phyloP scores from a whole-genome alignment of 2,113 vertebrate species.

The Actenoides lindsayi region DNA sequence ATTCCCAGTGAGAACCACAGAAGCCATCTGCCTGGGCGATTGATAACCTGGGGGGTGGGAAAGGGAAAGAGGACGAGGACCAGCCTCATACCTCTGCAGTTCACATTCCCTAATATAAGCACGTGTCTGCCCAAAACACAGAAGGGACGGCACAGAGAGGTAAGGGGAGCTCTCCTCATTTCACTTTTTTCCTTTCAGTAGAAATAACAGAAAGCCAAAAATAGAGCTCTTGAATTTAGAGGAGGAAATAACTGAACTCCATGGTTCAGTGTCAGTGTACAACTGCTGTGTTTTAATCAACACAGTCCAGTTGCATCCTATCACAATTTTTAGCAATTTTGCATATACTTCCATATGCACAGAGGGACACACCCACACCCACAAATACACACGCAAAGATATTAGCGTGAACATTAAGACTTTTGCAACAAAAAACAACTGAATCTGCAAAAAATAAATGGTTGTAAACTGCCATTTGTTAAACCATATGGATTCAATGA shows the following conservation, averaged over 20 bases:
- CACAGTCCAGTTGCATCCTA: not conserved
- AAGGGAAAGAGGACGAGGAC: accelerated
- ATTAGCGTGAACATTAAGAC: constrained; percentile 31
- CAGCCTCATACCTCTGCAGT: not conserved
- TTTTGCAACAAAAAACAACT: constrained; percentile 52
- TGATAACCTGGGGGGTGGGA: not conserved
- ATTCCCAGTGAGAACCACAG: not conserved
- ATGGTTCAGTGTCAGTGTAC: accelerated
- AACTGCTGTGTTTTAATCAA: not conserved
- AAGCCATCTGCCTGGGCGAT: not conserved
- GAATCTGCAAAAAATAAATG: constrained; percentile 44
- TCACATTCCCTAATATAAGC: accelerated
- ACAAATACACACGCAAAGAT: not conserved
- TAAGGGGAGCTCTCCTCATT: not conserved
- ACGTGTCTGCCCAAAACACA: not conserved
- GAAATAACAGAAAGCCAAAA: not conserved
- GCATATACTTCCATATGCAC: not conserved
- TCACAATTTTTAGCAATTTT: not conserved
- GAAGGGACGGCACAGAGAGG: not conserved
- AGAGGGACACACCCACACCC: not conserved
- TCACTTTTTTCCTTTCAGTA: not conserved
- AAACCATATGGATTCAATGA: constrained; percentile 80
- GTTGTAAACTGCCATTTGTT: constrained; percentile 52
- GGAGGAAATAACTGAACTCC: not conserved
- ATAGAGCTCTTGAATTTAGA: not conserved